Percentiles rank a stretch among this genome's conserved stretches.
phyloP scores from a whole-genome alignment of 2,113 vertebrate species.

The Pholis gunnellus region DNA sequence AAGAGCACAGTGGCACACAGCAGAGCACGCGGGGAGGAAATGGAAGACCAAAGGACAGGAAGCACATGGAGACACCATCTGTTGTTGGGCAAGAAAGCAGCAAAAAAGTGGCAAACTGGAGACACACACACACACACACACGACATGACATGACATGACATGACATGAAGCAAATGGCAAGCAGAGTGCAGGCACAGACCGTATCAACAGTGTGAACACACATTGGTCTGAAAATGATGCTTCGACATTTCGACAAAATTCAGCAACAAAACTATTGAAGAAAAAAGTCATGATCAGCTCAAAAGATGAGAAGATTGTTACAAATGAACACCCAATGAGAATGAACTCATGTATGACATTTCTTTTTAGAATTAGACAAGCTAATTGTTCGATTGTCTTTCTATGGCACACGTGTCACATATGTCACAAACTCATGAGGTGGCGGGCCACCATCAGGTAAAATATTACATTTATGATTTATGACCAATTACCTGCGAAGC shows the following conservation, averaged over 20 bases:
- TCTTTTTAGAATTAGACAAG: too few relatives aligned
- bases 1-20: constrained; percentile 25
- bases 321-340: not conserved
- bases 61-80: constrained; percentile 76
- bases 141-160: not conserved
- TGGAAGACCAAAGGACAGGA: constrained; percentile 60
- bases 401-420: too few relatives aligned
- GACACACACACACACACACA: constrained; percentile 20
- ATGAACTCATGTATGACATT: not conserved
- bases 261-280: not conserved
- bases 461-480: not conserved
- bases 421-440: too few relatives aligned
- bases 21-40: constrained; percentile 60
- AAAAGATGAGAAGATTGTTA: not conserved
- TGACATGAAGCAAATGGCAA: constrained; percentile 17
- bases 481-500: not conserved
- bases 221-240: not conserved
- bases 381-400: not conserved
- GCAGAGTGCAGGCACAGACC: not conserved
- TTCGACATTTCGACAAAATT: not conserved
- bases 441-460: not conserved
- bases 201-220: not conserved
- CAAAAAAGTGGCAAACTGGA: constrained; percentile 24
- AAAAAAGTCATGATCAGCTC: not conserved
- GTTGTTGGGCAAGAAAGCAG: constrained; percentile 64